Conservation (phyloP, 2,888 invertebrate species). For the Drosophila aldrichi region DNA sequence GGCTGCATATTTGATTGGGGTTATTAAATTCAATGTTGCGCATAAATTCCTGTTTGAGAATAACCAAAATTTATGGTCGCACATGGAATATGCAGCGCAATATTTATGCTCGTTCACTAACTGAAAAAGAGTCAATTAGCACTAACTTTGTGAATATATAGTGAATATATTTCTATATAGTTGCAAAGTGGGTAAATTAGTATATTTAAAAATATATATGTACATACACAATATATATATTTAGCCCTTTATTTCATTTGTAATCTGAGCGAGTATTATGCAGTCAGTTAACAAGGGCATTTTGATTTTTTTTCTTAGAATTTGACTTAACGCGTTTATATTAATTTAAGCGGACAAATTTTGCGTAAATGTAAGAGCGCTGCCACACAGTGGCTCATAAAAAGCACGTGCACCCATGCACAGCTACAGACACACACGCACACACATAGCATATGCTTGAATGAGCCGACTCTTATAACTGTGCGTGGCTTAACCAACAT, state of each 20-base stretch:
- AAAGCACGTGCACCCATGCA: slow-evolving; percentile 32
- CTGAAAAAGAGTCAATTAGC: background rate
- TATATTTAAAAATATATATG: no score
- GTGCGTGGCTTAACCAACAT: slow-evolving; percentile 29
- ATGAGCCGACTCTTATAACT: slow-evolving; percentile 6
- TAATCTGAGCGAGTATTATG: background rate
- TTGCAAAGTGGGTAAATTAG: no score
- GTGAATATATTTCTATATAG: no score
- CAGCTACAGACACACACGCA: background rate
- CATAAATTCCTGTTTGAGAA: slow-evolving; percentile 30
- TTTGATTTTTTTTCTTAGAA: background rate
- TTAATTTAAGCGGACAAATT: slow-evolving; percentile 70
- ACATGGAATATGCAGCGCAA: slow-evolving; percentile 30
- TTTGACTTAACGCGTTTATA: slow-evolving; percentile 61
- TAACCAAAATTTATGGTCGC: slow-evolving; percentile 44
- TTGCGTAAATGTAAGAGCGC: slow-evolving; percentile 55
- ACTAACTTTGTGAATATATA: no score
- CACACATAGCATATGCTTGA: slow-evolving; percentile 12
- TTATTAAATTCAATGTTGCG: slow-evolving; percentile 41
- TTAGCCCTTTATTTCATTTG: no score
- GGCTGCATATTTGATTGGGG: slow-evolving; percentile 41
- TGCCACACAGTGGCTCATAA: slow-evolving; percentile 48
- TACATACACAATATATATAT: no score
- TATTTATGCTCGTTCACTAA: background rate
- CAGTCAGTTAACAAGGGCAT: no score